Conservation (phyloP, 2,888 invertebrate species). For the Anodontia alba region DNA sequence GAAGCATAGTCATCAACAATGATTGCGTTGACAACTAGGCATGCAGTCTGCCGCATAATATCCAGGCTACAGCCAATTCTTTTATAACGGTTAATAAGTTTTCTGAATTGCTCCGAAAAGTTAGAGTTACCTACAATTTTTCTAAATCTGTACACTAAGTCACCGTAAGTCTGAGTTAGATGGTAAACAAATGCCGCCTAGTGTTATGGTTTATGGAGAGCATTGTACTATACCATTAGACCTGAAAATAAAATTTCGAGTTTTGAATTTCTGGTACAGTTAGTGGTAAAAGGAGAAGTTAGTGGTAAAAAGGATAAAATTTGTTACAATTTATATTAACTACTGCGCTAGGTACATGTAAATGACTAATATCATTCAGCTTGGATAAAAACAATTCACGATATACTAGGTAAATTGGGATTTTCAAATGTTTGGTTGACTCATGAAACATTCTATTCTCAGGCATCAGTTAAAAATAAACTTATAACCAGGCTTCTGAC, state of each 20-base stretch:
- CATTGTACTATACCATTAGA: not conserved
- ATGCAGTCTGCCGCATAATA: too few relatives aligned
- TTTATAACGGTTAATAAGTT: too few relatives aligned
- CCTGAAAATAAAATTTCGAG: not conserved
- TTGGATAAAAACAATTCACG: not conserved
- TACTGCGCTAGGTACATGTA: not conserved
- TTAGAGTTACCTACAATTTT: too few relatives aligned
- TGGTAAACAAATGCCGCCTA: not conserved
- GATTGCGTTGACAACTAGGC: too few relatives aligned
- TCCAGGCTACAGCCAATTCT: too few relatives aligned
- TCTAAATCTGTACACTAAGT: too few relatives aligned
- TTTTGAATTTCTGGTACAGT: not conserved
- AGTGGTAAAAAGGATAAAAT: conserved; percentile 1
- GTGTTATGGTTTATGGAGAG: not conserved
- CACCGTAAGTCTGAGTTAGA: too few relatives aligned
- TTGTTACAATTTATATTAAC: not conserved
- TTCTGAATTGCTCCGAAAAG: too few relatives aligned
- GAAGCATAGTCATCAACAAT: too few relatives aligned
- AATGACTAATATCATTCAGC: not conserved
- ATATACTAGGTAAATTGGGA: not conserved
- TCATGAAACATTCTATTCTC: not conserved
- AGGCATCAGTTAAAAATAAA: not conserved
- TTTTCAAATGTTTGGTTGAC: not conserved
- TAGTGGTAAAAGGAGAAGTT: too few relatives aligned
- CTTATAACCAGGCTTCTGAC: not conserved